Conservation (phyloP, 1,140 invertebrate species). For the Hylaeus anthracinus region DNA sequence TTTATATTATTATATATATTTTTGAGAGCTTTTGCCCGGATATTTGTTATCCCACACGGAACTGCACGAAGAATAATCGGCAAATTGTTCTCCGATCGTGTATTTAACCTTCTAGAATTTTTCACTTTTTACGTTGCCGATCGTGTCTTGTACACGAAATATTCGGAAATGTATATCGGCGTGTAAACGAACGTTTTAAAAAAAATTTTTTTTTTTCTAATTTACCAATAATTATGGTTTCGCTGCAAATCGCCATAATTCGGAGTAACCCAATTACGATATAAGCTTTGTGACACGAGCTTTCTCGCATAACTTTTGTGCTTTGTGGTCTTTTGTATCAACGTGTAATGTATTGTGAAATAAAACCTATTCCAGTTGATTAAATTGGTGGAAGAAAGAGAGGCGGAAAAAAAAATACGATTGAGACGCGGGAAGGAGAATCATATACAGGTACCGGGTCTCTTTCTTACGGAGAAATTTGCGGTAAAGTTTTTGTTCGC, state of each 20-base stretch:
- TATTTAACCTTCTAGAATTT: not conserved
- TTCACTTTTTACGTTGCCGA: not conserved
- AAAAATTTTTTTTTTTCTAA: not conserved
- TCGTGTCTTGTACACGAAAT: not conserved
- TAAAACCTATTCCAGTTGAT: constrained; percentile 27
- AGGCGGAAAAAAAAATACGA: not conserved
- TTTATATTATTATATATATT: constrained; percentile 45
- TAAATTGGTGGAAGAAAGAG: not conserved
- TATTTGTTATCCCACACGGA: constrained; percentile 8
- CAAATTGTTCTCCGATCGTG: not conserved
- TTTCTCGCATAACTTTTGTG: constrained; percentile 19
- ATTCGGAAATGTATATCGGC: not conserved
- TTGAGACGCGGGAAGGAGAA: constrained; percentile 18
- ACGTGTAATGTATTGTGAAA: constrained; percentile 14
- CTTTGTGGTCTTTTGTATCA: constrained; percentile 22
- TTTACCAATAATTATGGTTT: constrained; percentile 3
- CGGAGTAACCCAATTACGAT: not conserved
- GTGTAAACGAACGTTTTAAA: not conserved
- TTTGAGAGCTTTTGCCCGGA: constrained; percentile 50
- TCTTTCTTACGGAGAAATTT: constrained; percentile 38
- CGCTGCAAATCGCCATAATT: constrained; percentile 1
- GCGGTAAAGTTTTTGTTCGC: constrained; percentile 39
- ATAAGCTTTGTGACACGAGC: constrained; percentile 15
- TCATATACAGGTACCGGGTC: constrained; percentile 53
- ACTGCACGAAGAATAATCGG: constrained; percentile 1